These are phyloP conservation scores for Eupithecia inturbata DNA, from an alignment of 2,888 invertebrate species.

Conservation along the genomic window DNA sequence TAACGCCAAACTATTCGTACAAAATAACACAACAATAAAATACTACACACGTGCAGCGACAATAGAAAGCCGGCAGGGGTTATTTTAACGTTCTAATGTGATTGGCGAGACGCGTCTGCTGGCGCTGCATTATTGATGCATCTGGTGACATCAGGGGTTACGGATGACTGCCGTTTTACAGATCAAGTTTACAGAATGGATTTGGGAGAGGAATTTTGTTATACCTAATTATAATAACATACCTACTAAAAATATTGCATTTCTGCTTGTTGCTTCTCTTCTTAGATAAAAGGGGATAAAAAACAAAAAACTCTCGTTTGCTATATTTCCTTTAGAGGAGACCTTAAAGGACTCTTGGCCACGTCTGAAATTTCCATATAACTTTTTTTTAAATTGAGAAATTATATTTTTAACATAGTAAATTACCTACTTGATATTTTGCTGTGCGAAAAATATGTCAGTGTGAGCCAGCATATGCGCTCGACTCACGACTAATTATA, in stretches of 20 bases:
- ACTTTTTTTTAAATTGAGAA: too few species aligned
- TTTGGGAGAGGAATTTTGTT: background rate
- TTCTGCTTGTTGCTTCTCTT: too few species aligned
- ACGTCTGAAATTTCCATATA: too few species aligned
- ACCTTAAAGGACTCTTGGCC: too few species aligned
- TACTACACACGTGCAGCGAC: slow-evolving; percentile 46
- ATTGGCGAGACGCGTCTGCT: slow-evolving; percentile 71
- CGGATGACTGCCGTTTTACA: slow-evolving; percentile 16
- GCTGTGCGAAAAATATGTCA: background rate
- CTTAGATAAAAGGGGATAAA: too few species aligned
- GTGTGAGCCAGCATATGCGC: slow-evolving; percentile 48
- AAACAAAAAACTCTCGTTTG: too few species aligned
- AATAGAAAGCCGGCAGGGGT: slow-evolving; percentile 56
- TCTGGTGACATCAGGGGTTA: slow-evolving; percentile 55
- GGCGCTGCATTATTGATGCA: slow-evolving; percentile 80
- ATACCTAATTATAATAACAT: too few species aligned
- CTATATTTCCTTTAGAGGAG: too few species aligned
- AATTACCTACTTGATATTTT: too few species aligned
- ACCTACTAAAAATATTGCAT: too few species aligned
- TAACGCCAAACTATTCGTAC: background rate
- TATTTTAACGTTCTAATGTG: slow-evolving; percentile 82
- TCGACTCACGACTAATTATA: slow-evolving; percentile 76
- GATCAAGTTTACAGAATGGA: background rate
- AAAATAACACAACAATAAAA: slow-evolving; percentile 17
- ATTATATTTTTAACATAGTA: too few species aligned